A percentile compares a stretch with the other conserved stretches of the same genome.
Evolutionary conservation across 2,888 invertebrate genomes (phyloP).

Genomic region (Nomada ruficornis): DNA sequence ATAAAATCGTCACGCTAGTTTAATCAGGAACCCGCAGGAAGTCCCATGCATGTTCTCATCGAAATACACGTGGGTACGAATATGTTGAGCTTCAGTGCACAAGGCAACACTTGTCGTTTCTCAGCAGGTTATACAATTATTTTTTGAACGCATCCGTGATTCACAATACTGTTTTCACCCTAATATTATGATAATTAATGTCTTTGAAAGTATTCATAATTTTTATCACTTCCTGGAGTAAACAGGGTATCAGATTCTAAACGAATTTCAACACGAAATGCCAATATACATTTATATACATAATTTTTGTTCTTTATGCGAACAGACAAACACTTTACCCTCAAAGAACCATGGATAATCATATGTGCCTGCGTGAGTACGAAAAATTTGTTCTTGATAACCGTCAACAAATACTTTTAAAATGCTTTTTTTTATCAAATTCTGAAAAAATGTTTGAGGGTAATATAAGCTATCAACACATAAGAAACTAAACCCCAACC

Average conservation of each 20-base stretch:
- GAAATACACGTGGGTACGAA: conserved; percentile 71
- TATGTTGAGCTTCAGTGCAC: conserved; percentile 64
- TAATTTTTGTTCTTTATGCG: neutral
- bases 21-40: conserved; percentile 79
- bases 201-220: neutral
- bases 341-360: neutral
- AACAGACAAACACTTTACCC: neutral
- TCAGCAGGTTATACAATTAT: conserved; percentile 43
- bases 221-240: neutral
- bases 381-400: too few species aligned
- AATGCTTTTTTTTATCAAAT: neutral
- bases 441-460: too few species aligned
- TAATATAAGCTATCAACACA: too few species aligned
- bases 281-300: neutral
- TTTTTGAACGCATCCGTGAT: conserved; percentile 39
- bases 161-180: conserved; percentile 2
- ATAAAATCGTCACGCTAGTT: conserved; percentile 80
- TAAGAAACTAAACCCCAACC: neutral
- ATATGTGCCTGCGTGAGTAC: neutral
- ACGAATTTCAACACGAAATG: neutral
- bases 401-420: neutral
- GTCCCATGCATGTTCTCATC: conserved; percentile 78
- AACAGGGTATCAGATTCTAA: conserved; percentile 11
- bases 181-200: neutral
- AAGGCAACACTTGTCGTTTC: conserved; percentile 67